Conservation (phyloP, 2,888 invertebrate genomes). For the Halictus ligatus region DNA sequence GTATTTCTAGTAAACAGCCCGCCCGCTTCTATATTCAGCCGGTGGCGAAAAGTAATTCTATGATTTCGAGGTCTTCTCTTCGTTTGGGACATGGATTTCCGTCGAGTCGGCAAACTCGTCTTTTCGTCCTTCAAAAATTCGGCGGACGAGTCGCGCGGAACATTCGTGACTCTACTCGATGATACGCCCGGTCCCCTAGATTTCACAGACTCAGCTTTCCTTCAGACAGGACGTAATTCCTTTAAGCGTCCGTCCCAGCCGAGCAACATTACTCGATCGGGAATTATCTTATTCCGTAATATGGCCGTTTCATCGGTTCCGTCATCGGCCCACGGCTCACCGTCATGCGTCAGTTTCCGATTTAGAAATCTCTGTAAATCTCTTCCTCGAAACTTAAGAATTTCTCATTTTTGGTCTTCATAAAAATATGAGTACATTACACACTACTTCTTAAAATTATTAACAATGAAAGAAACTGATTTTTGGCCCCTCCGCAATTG, state of each 20-base stretch:
- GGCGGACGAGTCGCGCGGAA: slow-evolving; percentile 57
- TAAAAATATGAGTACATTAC: too few species aligned
- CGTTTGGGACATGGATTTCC: slow-evolving; percentile 59
- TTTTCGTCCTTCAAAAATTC: slow-evolving; percentile 72
- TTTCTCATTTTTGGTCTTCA: too few species aligned
- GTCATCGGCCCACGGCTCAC: background rate
- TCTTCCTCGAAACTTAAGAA: too few species aligned
- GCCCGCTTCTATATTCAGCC: slow-evolving; percentile 43
- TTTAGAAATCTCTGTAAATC: too few species aligned
- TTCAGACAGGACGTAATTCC: slow-evolving; percentile 64
- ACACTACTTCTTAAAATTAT: too few species aligned
- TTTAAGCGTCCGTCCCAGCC: slow-evolving; percentile 36
- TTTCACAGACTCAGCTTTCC: slow-evolving; percentile 71
- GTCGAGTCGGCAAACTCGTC: slow-evolving; percentile 70
- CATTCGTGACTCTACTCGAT: slow-evolving; percentile 73
- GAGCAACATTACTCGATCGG: slow-evolving; percentile 36
- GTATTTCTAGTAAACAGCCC: slow-evolving; percentile 58
- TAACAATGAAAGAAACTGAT: too few species aligned
- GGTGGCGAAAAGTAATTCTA: slow-evolving; percentile 51
- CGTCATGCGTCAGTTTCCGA: background rate
- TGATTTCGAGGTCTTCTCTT: slow-evolving; percentile 52
- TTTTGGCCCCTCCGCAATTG: too few species aligned
- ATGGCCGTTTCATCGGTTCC: background rate
- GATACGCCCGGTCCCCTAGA: slow-evolving; percentile 61
- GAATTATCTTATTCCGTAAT: slow-evolving; percentile 34